Percentiles rank a stretch among this genome's conserved stretches.
These are phyloP conservation scores for Etheostoma spectabile DNA, from an alignment of 2,113 vertebrate genomes.

Conservation along the genomic window DNA sequence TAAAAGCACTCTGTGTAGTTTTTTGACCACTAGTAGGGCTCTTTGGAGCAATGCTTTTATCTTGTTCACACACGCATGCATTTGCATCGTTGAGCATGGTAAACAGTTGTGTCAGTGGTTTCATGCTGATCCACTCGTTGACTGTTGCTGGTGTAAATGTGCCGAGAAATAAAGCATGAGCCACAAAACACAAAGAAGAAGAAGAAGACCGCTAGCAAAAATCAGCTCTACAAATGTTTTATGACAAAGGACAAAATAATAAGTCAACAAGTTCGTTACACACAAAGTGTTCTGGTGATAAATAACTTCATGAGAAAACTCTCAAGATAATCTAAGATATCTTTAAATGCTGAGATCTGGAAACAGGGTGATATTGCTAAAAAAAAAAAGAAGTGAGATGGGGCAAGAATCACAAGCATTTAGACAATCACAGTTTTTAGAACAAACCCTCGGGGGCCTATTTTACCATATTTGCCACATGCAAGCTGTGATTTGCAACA, in stretches of 20 bases:
- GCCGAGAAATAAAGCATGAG: background rate
- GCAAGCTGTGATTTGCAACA: background rate
- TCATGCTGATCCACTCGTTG: background rate
- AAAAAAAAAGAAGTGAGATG: background rate
- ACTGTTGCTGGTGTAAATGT: background rate
- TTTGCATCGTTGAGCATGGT: background rate
- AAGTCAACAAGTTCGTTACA: background rate
- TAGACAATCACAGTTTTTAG: background rate
- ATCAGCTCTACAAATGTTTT: background rate
- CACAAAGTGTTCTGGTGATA: background rate
- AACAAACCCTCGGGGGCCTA: background rate
- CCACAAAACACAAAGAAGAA: background rate
- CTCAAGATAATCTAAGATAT: background rate
- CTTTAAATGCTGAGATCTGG: background rate
- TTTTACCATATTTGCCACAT: background rate
- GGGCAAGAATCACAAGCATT: background rate
- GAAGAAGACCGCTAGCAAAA: background rate
- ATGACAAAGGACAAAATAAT: too few relatives aligned
- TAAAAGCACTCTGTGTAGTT: slow-evolving; percentile 3
- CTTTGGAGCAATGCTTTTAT: background rate
- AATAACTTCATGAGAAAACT: background rate
- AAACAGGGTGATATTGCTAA: background rate
- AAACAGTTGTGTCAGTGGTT: background rate
- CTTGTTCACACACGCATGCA: background rate
- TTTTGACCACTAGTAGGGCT: background rate